Conservation (phyloP, 2,113 vertebrate genomes). For the Gymnarchus niloticus region DNA sequence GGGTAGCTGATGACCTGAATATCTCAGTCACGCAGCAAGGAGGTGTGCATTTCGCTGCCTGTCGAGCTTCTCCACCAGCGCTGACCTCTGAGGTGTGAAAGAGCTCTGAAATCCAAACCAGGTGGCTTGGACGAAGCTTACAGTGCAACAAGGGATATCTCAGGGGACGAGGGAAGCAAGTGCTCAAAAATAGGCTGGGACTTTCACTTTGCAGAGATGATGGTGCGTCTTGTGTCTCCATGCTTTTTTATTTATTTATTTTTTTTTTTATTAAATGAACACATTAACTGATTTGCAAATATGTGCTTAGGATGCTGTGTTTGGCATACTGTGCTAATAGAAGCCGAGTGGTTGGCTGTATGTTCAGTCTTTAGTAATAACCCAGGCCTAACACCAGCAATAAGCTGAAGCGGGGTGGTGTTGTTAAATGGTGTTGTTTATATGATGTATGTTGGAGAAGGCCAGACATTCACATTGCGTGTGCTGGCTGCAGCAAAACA, state of each 20-base stretch:
- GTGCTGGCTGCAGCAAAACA: neutral
- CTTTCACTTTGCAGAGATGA: neutral
- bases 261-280: slow-evolving; percentile 1
- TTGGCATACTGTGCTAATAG: too few species aligned
- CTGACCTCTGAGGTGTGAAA: slow-evolving; percentile 4
- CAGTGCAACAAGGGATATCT: neutral
- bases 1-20: neutral
- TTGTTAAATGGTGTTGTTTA: neutral
- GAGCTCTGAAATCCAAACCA: slow-evolving; percentile 15
- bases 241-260: too few species aligned
- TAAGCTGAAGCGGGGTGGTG: slow-evolving; percentile 2
- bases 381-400: neutral
- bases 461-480: neutral
- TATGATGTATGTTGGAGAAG: neutral
- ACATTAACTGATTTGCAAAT: neutral
- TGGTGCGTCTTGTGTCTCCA: neutral
- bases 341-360: neutral
- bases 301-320: neutral
- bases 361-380: neutral
- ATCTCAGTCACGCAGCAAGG: neutral
- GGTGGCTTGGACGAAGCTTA: neutral
- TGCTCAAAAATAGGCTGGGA: neutral
- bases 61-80: neutral
- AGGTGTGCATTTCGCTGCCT: neutral
- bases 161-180: neutral